phyloP scores from a whole-genome alignment of 1,140 invertebrate species.

The Drosophila navojoa region DNA sequence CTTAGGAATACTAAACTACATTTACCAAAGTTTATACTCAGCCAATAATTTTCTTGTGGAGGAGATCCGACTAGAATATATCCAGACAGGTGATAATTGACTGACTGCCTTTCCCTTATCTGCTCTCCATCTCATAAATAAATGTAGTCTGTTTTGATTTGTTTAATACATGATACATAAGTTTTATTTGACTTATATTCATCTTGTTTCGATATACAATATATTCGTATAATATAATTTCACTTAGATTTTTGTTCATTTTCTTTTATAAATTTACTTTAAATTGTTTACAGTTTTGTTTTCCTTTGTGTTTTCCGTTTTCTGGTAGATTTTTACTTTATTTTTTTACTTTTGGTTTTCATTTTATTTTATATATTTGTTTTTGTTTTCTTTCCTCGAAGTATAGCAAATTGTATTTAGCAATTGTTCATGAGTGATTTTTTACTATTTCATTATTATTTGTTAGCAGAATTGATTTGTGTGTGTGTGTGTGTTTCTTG shows the following conservation, averaged over 20 bases:
- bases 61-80: too few relatives aligned
- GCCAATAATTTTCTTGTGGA: too few relatives aligned
- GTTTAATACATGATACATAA: slow-evolving; percentile 82
- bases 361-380: neutral
- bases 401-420: slow-evolving; percentile 75
- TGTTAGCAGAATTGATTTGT: slow-evolving; percentile 61
- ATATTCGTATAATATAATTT: slow-evolving; percentile 82
- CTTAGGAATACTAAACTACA: too few relatives aligned
- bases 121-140: slow-evolving; percentile 1
- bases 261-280: slow-evolving; percentile 41
- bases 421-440: slow-evolving; percentile 46
- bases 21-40: too few relatives aligned
- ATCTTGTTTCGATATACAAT: slow-evolving; percentile 81
- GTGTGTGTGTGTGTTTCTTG: slow-evolving; percentile 37
- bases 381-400: slow-evolving; percentile 54
- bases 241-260: slow-evolving; percentile 64
- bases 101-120: neutral
- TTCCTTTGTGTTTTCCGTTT: slow-evolving; percentile 5
- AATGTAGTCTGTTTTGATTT: slow-evolving; percentile 36
- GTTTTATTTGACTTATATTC: slow-evolving; percentile 80
- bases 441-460: slow-evolving; percentile 40
- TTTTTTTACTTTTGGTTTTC: neutral
- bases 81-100: too few relatives aligned
- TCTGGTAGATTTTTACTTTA: slow-evolving; percentile 30
- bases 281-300: slow-evolving; percentile 51